phyloP scores from a whole-genome alignment of 2,797 vertebrate species.

The Scarus forsteni region DNA sequence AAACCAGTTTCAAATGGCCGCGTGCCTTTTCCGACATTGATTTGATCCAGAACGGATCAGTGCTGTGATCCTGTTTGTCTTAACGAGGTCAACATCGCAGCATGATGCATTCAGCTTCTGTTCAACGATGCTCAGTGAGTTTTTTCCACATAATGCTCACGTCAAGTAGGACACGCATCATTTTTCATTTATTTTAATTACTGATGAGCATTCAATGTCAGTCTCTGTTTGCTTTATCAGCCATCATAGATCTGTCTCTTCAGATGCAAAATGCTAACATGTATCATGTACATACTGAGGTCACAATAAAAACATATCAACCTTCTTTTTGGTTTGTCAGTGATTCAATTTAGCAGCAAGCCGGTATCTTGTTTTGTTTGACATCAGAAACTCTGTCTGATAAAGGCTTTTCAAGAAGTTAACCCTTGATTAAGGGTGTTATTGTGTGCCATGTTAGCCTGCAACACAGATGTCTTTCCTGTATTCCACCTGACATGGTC shows the following conservation, averaged over 20 bases:
- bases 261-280: slow-evolving; percentile 32
- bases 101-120: slow-evolving; percentile 5
- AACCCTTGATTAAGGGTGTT: too few relatives aligned
- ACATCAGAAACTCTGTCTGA: too few relatives aligned
- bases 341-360: too few relatives aligned
- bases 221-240: slow-evolving; percentile 30
- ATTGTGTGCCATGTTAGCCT: too few relatives aligned
- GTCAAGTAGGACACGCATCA: slow-evolving; percentile 7
- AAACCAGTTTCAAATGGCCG: slow-evolving; percentile 46
- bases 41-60: slow-evolving; percentile 2
- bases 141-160: slow-evolving; percentile 7
- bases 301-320: slow-evolving; percentile 35
- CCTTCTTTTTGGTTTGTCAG: slow-evolving; percentile 3
- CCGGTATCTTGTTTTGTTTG: too few relatives aligned
- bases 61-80: neutral
- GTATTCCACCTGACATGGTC: too few relatives aligned
- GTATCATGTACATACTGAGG: slow-evolving; percentile 64
- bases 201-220: slow-evolving; percentile 17
- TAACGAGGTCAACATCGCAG: neutral
- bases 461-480: too few relatives aligned
- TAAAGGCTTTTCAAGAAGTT: too few relatives aligned
- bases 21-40: slow-evolving; percentile 62
- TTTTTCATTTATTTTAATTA: slow-evolving; percentile 18
- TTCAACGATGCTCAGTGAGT: slow-evolving; percentile 24
- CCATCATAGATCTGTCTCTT: slow-evolving; percentile 12